Conservation (phyloP, 2,113 vertebrate species). For the Nycticryphes semicollaris region DNA sequence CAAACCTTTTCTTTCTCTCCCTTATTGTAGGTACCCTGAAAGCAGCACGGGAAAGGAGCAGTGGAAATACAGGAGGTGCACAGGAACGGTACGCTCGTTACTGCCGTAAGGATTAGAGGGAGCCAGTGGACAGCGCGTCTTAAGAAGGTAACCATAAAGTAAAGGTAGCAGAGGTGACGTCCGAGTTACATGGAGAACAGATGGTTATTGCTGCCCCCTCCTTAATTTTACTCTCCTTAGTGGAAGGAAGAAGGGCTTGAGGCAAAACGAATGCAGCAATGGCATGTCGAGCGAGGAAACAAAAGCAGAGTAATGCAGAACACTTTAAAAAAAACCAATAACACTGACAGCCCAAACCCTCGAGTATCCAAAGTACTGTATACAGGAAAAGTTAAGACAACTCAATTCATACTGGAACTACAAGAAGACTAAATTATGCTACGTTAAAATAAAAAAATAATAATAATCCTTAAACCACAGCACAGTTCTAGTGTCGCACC, state of each 20-base stretch:
- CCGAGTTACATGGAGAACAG: background rate
- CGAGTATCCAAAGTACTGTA: slow-evolving; percentile 60
- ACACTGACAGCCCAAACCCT: slow-evolving; percentile 33
- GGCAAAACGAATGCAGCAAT: slow-evolving; percentile 47
- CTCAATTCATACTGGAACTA: slow-evolving; percentile 36
- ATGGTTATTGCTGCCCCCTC: background rate
- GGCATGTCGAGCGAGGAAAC: slow-evolving; percentile 59
- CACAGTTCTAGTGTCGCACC: slow-evolving; percentile 43
- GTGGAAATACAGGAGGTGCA: background rate
- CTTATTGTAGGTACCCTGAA: background rate
- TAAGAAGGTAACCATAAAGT: background rate
- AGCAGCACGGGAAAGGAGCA: slow-evolving; percentile 28
- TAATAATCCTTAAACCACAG: slow-evolving; percentile 15
- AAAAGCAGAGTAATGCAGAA: slow-evolving; percentile 34
- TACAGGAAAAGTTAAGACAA: slow-evolving; percentile 70
- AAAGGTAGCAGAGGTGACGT: background rate
- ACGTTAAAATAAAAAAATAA: background rate
- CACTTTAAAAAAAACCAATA: slow-evolving; percentile 19
- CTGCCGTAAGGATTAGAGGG: background rate
- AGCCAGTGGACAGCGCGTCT: background rate
- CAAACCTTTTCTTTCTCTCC: background rate
- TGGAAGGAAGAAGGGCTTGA: background rate
- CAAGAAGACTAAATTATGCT: slow-evolving; percentile 52
- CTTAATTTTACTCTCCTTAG: background rate
- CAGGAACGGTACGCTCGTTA: background rate